Base-by-base conservation (phyloP, 2,888 invertebrate genomes). In the Selenia dentaria region DNA sequence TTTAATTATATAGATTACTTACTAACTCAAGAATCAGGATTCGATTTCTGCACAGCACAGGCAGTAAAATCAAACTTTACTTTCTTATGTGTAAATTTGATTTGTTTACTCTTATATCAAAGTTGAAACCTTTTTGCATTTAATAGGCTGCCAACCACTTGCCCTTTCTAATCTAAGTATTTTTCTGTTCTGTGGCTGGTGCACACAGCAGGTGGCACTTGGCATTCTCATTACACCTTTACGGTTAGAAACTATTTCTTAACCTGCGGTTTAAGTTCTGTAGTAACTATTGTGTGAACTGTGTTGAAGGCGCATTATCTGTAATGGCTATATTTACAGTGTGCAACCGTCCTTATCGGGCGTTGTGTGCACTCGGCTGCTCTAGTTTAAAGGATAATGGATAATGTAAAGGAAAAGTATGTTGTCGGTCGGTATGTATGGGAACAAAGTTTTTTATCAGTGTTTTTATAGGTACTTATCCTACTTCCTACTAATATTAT, bases 321-420 rank as follows among this genome's bases (percentile, higher is more conserved):
- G 35, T 50, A 49, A 42, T 38, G 45, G 25, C 16, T 28, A 10
- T 58, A 56, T 60, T 60, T 64, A 52, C 56, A 24, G 48, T 51
- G 57, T 44, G 51, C 57, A 57, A 32, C 40, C n/a, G 41, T 3
- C 62, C 64, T 65, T 67, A 67, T 68, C 68, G 35, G 59, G 48
- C 53, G 51, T 46, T 57, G 49, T 41, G 49, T 56, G 59, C 51
- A 54, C 53, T 41, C 38, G 37, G 33, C 13, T 35, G 24, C 24
- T 22, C 34, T 13, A 4, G 13, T 48, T 36, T 39, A 8, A 22
- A 33, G 24, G 34, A 29, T 39, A 39, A 34, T 28, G 33, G 28
- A 9, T 18, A 10, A 33, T 29, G 35, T 20, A 20, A 33, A 14
- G 22, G 9, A n/a, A 34, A 14, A 12, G 12, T 26, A n/a, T 43